A percentile compares a stretch with the other conserved stretches of the same genome.
Conservation (phyloP, 2,113 vertebrate species). For the Epinephelus moara region DNA sequence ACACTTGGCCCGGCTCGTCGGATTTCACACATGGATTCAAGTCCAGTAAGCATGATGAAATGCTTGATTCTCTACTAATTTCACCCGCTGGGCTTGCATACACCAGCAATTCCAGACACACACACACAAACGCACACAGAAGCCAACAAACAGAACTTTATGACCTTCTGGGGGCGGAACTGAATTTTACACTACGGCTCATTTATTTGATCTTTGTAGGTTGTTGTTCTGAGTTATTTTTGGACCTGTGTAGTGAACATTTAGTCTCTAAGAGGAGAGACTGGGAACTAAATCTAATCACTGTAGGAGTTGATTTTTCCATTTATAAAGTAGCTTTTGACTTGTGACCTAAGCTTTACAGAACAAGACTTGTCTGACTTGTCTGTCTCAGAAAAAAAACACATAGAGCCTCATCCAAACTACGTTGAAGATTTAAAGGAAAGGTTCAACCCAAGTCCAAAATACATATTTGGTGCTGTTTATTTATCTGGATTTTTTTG, state of each 20-base stretch:
- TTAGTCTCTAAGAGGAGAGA: neutral
- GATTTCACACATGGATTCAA: constrained; percentile 79
- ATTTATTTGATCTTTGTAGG: constrained; percentile 5
- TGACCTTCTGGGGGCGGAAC: constrained; percentile 7
- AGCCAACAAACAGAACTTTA: constrained; percentile 27
- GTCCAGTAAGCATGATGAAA: constrained; percentile 72
- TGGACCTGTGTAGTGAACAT: neutral
- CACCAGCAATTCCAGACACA: constrained; percentile 22
- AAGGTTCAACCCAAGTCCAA: no score
- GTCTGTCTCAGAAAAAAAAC: no score
- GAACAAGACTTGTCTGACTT: no score
- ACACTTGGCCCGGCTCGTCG: constrained; percentile 56
- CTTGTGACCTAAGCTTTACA: neutral
- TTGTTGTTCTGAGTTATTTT: constrained; percentile 2
- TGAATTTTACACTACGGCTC: constrained; percentile 20
- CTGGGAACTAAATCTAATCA: neutral
- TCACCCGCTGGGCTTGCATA: constrained; percentile 38
- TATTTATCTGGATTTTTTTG: no score
- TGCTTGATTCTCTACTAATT: constrained; percentile 65
- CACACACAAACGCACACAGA: constrained; percentile 5
- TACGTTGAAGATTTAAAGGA: no score
- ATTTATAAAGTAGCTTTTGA: neutral
- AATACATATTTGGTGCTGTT: no score
- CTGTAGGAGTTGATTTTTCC: neutral
- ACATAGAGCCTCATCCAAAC: no score